Percentiles rank a stretch among this genome's conserved stretches.
These are phyloP conservation scores for Hepsetus odoe DNA, from an alignment of 2,113 vertebrate species.

Conservation along the genomic window DNA sequence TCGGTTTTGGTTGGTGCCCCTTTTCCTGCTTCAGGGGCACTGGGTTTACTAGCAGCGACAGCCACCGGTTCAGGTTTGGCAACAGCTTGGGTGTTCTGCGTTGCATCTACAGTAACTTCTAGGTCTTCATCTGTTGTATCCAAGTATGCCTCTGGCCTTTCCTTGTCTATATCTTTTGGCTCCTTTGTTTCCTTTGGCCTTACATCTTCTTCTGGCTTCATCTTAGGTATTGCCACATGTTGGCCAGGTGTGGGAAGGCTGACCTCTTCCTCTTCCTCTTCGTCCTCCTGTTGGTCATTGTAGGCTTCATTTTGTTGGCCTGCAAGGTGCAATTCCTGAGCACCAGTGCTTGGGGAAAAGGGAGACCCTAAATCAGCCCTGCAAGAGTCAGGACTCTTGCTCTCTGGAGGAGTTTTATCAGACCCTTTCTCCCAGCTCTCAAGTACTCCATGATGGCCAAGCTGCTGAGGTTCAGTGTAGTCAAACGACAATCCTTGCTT, in stretches of 20 bases:
- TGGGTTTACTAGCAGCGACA: conserved; percentile 18
- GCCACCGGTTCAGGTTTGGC: conserved; percentile 19
- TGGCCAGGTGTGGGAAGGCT: conserved; percentile 5
- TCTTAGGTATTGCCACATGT: conserved; percentile 6
- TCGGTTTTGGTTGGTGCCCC: conserved; percentile 11
- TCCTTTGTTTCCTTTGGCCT: conserved; percentile 13
- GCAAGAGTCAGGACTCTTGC: conserved; percentile 57
- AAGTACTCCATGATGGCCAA: conserved; percentile 6
- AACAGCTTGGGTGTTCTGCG: conserved; percentile 9
- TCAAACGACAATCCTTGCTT: conserved; percentile 57
- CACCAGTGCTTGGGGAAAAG: conserved; percentile 37
- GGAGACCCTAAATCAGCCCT: conserved; percentile 54
- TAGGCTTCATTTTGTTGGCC: conserved; percentile 10
- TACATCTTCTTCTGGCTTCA: conserved; percentile 5
- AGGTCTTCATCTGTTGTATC: conserved; percentile 42
- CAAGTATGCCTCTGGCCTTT: conserved; percentile 35
- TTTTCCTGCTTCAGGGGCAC: conserved; percentile 11
- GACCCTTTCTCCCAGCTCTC: conserved; percentile 44
- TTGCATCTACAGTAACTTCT: conserved; percentile 20
- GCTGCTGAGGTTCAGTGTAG: conserved; percentile 54
- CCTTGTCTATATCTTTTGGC: conserved; percentile 21
- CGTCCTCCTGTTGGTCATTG: conserved; percentile 28
- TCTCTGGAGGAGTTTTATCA: conserved; percentile 48
- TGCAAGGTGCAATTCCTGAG: conserved; percentile 29
- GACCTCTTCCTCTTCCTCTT: conserved; percentile 21